A percentile compares a stretch with the other conserved stretches of the same genome.
phyloP scores from a whole-genome alignment of 2,888 invertebrate genomes.

The Clivina fossor region DNA sequence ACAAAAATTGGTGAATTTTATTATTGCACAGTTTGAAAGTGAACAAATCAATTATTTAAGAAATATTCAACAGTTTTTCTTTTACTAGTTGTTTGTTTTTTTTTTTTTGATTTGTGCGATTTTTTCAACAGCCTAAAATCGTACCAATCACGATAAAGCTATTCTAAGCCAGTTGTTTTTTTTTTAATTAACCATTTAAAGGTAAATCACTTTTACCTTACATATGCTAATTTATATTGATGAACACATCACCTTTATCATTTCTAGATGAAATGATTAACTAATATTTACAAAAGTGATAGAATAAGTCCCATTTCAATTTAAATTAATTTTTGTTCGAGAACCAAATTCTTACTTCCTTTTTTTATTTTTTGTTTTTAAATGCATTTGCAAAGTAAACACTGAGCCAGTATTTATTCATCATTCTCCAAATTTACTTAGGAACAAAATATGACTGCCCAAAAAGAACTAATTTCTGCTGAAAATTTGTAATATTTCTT shows the following conservation, averaged over 20 bases:
- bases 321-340: too few relatives aligned
- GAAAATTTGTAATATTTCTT: too few relatives aligned
- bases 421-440: too few relatives aligned
- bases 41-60: slow-evolving; percentile 8
- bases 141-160: slow-evolving; percentile 19
- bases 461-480: too few relatives aligned
- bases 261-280: too few relatives aligned
- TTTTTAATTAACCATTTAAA: too few relatives aligned
- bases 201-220: too few relatives aligned
- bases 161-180: slow-evolving; percentile 11
- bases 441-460: slow-evolving; percentile 14
- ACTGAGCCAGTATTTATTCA: too few relatives aligned
- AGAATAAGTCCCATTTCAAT: too few relatives aligned
- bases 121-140: slow-evolving; percentile 17
- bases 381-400: slow-evolving; percentile 15
- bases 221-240: slow-evolving; percentile 9
- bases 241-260: slow-evolving; percentile 22
- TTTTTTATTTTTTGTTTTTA: slow-evolving; percentile 14
- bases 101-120: slow-evolving; percentile 24
- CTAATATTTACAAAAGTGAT: too few relatives aligned
- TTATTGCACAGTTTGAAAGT: slow-evolving; percentile 26
- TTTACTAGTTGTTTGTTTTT: neutral
- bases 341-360: slow-evolving; percentile 14
- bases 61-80: neutral
- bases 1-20: slow-evolving; percentile 24